Conservation (phyloP, 2,888 invertebrate genomes). For the Andrena minutula region DNA sequence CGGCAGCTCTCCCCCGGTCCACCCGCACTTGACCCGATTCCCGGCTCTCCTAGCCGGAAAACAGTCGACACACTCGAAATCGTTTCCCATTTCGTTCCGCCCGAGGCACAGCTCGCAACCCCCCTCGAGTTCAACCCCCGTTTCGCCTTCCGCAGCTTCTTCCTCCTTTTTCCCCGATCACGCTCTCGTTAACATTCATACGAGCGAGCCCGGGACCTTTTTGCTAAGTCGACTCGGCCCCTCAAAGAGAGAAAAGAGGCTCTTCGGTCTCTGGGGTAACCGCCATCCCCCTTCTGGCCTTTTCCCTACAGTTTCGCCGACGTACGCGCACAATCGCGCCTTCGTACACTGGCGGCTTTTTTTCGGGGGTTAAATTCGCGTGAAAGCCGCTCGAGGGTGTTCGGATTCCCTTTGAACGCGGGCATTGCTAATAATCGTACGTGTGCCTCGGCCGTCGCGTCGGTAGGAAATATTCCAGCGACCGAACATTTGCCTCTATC, state of each 20-base stretch:
- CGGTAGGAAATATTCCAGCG: background rate
- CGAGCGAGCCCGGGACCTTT: slow-evolving; percentile 65
- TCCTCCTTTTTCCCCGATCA: slow-evolving; percentile 60
- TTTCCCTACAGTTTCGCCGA: slow-evolving; percentile 46
- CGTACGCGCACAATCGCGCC: slow-evolving; percentile 56
- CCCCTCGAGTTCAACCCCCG: slow-evolving; percentile 12
- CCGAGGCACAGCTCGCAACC: background rate
- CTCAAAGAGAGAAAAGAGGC: slow-evolving; percentile 63
- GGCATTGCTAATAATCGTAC: slow-evolving; percentile 34
- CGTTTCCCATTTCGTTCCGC: slow-evolving; percentile 55
- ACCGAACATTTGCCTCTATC: background rate
- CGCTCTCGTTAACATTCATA: slow-evolving; percentile 75
- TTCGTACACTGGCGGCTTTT: slow-evolving; percentile 29
- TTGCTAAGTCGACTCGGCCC: slow-evolving; percentile 67
- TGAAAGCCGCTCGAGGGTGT: slow-evolving; percentile 56
- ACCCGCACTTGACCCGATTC: slow-evolving; percentile 67
- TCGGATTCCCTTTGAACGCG: slow-evolving; percentile 30
- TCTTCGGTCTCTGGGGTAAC: slow-evolving; percentile 65
- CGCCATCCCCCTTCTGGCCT: slow-evolving; percentile 30
- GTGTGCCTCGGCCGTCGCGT: slow-evolving; percentile 1
- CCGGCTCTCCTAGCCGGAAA: slow-evolving; percentile 52
- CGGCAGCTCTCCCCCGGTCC: slow-evolving; percentile 11
- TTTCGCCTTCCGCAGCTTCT: slow-evolving; percentile 6
- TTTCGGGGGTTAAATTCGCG: slow-evolving; percentile 66
- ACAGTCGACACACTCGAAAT: slow-evolving; percentile 61